Base-by-base conservation (phyloP, 2,797 vertebrate species). In the Sebastolobus altivelis region DNA sequence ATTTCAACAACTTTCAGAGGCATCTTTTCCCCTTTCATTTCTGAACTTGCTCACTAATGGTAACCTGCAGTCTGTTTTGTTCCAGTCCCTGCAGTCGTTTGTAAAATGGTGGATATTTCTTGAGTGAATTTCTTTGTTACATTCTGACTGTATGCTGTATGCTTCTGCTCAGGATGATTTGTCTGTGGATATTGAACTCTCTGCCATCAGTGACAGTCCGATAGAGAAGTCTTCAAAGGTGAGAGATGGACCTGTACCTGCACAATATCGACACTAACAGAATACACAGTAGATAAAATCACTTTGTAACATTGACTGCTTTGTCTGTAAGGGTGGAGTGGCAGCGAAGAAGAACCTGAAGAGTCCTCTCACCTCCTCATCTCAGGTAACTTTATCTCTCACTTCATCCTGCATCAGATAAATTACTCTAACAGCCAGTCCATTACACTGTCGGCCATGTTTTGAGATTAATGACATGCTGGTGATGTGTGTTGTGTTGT, bases 141-240 rank as follows among this genome's bases (percentile, higher is more conserved):
- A 13, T 37, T 74, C 29, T 59, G 22, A 54, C 14, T 22, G 5
- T 52, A 0, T 65, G 29, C 52, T 35, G 10, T 27, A 1, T 69
- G 7, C 5, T 13, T 58, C 25, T 63, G 40, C 75, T 73, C 22
- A 95, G 93, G 93, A 93, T 9, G 86, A 92, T 73, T 56, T 94
- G 37, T 85, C 85, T 22, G 46, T 37, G 13, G 72, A 89, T 2
- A 29, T 18, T 13, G 86, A 92, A 9, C 79, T 84, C 8, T 87
- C 82, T 1, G 79, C 56, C 77, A 89, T 77, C 85, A 84, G 12
- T 6, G 88, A 89, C 40, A 68, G 29, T 33, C 78, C 89, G 0
- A 4, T 13, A 20, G 91, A 92, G n/a, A 93, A 87, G 54, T 31
- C 90, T 3, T 83, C 90, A 6, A 92, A 89, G 91, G 94, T 93